phyloP scores from a whole-genome alignment of 2,113 vertebrate species.

The Menura novaehollandiae region DNA sequence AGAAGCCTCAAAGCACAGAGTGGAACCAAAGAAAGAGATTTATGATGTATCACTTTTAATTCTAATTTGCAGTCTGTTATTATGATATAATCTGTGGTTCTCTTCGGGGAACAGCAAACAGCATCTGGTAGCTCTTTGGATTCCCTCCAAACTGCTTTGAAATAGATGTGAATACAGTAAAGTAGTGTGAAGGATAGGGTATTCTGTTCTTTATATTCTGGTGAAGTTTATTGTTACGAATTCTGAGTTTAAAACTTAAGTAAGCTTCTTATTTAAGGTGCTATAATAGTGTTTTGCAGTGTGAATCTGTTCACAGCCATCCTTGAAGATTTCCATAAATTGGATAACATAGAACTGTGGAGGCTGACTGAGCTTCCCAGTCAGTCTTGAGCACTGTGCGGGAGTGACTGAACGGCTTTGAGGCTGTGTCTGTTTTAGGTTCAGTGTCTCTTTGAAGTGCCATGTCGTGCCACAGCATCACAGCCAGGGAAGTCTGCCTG shows the following conservation, averaged over 20 bases:
- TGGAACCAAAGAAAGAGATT: background rate
- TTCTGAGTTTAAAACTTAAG: background rate
- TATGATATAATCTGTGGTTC: constrained; percentile 19
- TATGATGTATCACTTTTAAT: background rate
- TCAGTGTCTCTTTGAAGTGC: background rate
- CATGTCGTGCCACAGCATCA: rapidly evolving
- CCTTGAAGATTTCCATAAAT: background rate
- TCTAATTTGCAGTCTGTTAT: constrained; percentile 36
- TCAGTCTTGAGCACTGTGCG: background rate
- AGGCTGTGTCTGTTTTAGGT: background rate
- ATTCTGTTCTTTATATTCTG: background rate
- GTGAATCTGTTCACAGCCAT: background rate
- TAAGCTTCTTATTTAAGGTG: background rate
- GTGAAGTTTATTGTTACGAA: background rate
- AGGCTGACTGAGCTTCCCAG: background rate
- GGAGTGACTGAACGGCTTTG: rapidly evolving
- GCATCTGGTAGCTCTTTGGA: constrained; percentile 52
- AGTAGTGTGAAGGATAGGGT: background rate
- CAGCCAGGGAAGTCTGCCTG: background rate
- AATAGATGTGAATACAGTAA: background rate
- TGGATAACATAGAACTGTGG: background rate
- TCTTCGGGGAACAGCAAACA: constrained; percentile 26
- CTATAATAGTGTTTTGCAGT: background rate
- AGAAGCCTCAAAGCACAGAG: background rate
- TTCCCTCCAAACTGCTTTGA: constrained; percentile 35